A percentile compares a stretch with the other conserved stretches of the same genome.
These are phyloP conservation scores for Elephas maximus DNA, from an alignment of 2,113 vertebrate species.

Conservation along the genomic window DNA sequence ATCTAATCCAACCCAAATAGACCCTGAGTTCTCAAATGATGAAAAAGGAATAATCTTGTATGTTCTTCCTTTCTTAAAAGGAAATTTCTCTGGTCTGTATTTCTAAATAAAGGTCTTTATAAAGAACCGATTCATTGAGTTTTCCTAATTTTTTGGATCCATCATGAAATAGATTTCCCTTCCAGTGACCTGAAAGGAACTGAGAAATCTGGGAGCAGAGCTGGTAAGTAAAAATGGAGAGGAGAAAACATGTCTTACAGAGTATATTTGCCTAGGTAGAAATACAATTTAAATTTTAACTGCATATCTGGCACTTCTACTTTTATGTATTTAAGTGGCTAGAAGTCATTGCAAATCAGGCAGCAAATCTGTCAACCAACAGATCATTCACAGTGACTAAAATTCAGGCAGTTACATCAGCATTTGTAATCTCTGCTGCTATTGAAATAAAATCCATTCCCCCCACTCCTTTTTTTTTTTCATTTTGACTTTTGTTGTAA, in stretches of 20 bases:
- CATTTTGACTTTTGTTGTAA: background rate
- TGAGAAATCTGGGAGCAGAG: background rate
- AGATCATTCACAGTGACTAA: background rate
- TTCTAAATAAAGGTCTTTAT: background rate
- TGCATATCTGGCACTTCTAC: background rate
- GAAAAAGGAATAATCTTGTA: background rate
- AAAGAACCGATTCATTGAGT: background rate
- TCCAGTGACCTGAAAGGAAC: background rate
- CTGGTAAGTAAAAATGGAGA: conserved; percentile 18
- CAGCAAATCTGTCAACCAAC: background rate
- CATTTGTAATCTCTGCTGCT: background rate
- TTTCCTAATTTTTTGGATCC: background rate
- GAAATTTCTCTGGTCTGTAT: background rate
- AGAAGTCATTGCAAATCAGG: conserved; percentile 3
- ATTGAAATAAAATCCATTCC: background rate
- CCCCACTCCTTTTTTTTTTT: background rate
- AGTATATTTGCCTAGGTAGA: conserved; percentile 21
- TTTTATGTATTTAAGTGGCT: background rate
- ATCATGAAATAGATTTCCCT: background rate
- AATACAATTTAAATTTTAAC: background rate
- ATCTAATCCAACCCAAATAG: background rate
- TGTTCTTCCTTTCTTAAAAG: conserved; percentile 1
- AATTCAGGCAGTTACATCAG: background rate
- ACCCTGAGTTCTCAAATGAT: background rate
- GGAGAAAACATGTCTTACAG: background rate